Base-by-base conservation (phyloP, 2,113 vertebrate genomes). In the Plectropomus leopardus region DNA sequence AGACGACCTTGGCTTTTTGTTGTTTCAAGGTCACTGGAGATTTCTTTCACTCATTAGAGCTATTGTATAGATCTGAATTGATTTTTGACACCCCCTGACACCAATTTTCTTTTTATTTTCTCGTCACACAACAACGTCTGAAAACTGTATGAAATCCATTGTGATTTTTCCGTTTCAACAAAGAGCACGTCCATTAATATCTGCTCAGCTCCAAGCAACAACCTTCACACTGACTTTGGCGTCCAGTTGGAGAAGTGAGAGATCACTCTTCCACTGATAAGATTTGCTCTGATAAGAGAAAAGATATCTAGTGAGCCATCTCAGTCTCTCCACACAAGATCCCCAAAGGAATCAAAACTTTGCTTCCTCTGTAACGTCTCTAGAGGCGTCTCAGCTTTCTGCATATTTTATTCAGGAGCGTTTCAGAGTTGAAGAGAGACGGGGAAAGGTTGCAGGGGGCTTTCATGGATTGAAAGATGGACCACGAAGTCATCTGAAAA, bases 151-250 rank as follows among this genome's bases (percentile, higher is more conserved):
- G 13, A 44, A 78, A 50, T 48, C 34, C 30, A 5, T 63, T 68
- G 60, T 50, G 40, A 50, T 45, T 78, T 47, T 65, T n/a, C 14
- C 1, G 3, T 50, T 70, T 54, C 51, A 50, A 24, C 24, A 68
- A 32, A 69, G 21, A 34, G 2, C 23, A 42, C 15, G 11, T 66
- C 34, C 36, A 3, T 19, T 24, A 17, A 48, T 14, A 30, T 60
- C 58, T 58, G 75, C 66, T 32, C n/a, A 13, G 63, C 76, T 66
- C 48, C 1, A 13, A 76, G 70, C 69, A 64, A 23, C 19, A 55
- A 84, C 76, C 87, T 88, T 88, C 76, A 70, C 55, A 7, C 23
- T 42, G 77, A 88, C 85, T 79, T 86, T 86, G 81, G 26, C n/a
- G 30, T 59, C 81, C 78, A 23, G 47, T 54, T 55, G 55, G 48